Evolutionary conservation across 1,140 invertebrate genomes (phyloP), one percentile per base, ranked within the genome.

Genomic region (Lasioglossum baleicum): DNA sequence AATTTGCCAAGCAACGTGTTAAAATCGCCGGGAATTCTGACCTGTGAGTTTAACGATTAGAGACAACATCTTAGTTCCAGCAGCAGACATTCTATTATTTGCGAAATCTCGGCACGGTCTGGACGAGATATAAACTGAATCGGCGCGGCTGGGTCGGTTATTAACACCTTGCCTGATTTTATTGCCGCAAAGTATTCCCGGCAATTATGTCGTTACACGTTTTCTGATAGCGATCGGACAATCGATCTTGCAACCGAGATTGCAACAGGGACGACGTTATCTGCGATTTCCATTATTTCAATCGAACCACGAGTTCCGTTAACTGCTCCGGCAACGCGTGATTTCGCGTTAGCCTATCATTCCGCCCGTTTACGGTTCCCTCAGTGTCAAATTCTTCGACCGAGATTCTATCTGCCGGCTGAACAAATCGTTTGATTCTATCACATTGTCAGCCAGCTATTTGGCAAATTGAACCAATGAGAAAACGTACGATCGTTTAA

Each of bases 141-240:
- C 15, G 51, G 17, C 22, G 26, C 26, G 26, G 26, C 26, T 26
- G 22, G 44, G 42, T 60, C 64, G 42, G 63, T 75, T 80, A 74
- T 75, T 75, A 75, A 80, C 70, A 75, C 77, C 71, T 80, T 26
- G 70, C 22, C 6, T 10, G n/a, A 74, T 80, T 80, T 80, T 80
- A 67, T 74, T 80, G 42, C 64, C 22, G 13, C 63, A 42, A 67
- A 75, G 64, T 22, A 53, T 67, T 51, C 22, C 11, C 8, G 22
- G 51, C 42, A 63, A 75, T 75, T 74, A 80, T 67, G 77, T 74
- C 70, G 77, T 61, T 74, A 75, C 77, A 75, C 51, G 77, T 75
- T 67, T 75, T 35, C 53, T 66, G 77, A 80, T 80, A 75, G 31
- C 51, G 63, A 80, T 80, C 77, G 64, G 11, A 22, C 71, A 13